These are phyloP conservation scores for Pampus argenteus DNA, from an alignment of 2,797 vertebrate species.

Conservation along the genomic window DNA sequence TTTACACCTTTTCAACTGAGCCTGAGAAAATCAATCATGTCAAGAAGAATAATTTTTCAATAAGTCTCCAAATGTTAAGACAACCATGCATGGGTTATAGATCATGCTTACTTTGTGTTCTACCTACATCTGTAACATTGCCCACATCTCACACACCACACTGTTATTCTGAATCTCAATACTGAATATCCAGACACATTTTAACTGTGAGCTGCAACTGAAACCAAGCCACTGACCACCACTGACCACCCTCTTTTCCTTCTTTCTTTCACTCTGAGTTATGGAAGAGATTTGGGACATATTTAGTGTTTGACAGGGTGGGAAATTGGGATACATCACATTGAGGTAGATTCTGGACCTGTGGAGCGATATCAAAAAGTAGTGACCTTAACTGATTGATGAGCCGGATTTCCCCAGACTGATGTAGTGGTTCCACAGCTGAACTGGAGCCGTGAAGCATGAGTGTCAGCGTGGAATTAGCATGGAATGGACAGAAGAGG, in stretches of 20 bases:
- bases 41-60: too few species aligned
- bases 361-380: background rate
- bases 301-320: conserved; percentile 6
- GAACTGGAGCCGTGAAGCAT: background rate
- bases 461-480: background rate
- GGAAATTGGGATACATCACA: conserved; percentile 7
- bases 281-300: background rate
- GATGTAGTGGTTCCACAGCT: background rate
- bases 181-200: background rate
- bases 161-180: background rate
- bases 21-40: too few species aligned
- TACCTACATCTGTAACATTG: too few species aligned
- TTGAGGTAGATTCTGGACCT: background rate
- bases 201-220: background rate
- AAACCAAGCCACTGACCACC: background rate
- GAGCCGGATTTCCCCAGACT: background rate
- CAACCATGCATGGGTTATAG: too few species aligned
- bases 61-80: too few species aligned
- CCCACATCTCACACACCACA: background rate
- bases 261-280: conserved; percentile 3
- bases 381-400: background rate
- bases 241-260: background rate
- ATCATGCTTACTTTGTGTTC: too few species aligned
- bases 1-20: too few species aligned
- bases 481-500: background rate